A percentile compares a stretch with the other conserved stretches of the same genome.
Conservation (phyloP, 30 jellyfish, hydroid and myxozoan genomes). For the Morbakka virulenta region DNA sequence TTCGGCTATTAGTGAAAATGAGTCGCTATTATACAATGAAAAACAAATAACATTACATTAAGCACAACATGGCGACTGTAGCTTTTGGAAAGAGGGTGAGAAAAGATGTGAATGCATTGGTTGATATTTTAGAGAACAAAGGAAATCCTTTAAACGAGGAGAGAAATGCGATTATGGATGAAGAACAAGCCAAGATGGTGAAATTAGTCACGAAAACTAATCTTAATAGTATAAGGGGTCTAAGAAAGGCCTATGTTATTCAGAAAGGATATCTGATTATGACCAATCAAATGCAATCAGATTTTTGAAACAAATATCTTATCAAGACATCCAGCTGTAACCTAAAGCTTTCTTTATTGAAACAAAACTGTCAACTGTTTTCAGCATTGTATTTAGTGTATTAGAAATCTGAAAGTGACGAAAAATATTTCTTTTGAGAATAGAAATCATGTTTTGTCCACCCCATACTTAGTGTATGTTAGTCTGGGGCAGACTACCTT, state of each 20-base stretch:
- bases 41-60: not conserved
- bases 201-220: not conserved
- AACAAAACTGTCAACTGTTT: slow-evolving; percentile 24
- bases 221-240: too few relatives aligned
- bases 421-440: slow-evolving; percentile 27
- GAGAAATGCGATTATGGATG: slow-evolving; percentile 4
- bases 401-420: slow-evolving; percentile 34
- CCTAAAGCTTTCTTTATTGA: slow-evolving; percentile 4
- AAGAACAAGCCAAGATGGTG: not conserved
- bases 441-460: slow-evolving; percentile 24
- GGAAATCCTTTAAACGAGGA: slow-evolving; percentile 56
- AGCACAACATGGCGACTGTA: slow-evolving; percentile 36
- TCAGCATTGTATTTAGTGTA: slow-evolving; percentile 32
- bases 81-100: slow-evolving; percentile 8
- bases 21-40: not conserved
- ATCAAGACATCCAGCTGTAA: not conserved
- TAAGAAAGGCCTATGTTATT: too few relatives aligned
- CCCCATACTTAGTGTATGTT: slow-evolving; percentile 42
- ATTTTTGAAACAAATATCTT: not conserved
- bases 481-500: too few relatives aligned
- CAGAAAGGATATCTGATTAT: not conserved
- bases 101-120: slow-evolving; percentile 26
- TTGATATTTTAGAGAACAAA: slow-evolving; percentile 5
- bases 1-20: slow-evolving; percentile 6
- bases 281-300: slow-evolving; percentile 12